A percentile compares a stretch with the other conserved stretches of the same genome.
Evolutionary conservation across 2,113 vertebrate species (phyloP).

Genomic region (Arvicanthis niloticus): DNA sequence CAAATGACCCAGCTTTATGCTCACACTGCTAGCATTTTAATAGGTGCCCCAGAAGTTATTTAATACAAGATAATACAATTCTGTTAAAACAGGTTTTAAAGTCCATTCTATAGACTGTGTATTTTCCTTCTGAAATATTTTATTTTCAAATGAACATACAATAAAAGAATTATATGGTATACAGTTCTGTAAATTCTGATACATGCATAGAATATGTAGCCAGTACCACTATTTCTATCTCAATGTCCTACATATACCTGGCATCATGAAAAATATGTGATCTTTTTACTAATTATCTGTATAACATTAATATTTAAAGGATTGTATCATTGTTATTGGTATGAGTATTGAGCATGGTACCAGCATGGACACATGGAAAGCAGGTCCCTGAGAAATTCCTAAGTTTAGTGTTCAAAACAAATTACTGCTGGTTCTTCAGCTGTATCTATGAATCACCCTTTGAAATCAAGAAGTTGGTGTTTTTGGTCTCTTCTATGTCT

Average conservation of each 20-base stretch:
- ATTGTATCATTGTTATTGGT: background rate
- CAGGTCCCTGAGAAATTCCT: background rate
- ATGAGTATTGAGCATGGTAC: background rate
- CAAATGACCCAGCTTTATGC: background rate
- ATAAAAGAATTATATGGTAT: background rate
- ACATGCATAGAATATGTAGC: background rate
- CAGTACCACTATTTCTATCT: constrained; percentile 4
- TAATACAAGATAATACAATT: constrained; percentile 19
- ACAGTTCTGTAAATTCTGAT: constrained; percentile 23
- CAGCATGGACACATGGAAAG: background rate
- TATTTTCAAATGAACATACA: constrained; percentile 23
- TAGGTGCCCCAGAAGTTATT: background rate
- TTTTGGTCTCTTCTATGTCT: background rate
- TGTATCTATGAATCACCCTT: background rate
- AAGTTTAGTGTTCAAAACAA: constrained; percentile 42
- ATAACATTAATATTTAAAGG: constrained; percentile 10
- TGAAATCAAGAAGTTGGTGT: constrained; percentile 18
- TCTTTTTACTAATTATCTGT: constrained; percentile 34
- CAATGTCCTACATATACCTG: background rate
- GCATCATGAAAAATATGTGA: background rate
- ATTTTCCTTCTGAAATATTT: background rate
- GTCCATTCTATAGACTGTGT: background rate
- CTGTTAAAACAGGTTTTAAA: background rate
- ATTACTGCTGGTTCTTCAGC: constrained; percentile 38
- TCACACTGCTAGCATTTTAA: background rate